Percentiles rank a stretch among this genome's conserved stretches.
These are phyloP conservation scores for Falco biarmicus DNA, from an alignment of 2,797 vertebrate species.

Conservation along the genomic window DNA sequence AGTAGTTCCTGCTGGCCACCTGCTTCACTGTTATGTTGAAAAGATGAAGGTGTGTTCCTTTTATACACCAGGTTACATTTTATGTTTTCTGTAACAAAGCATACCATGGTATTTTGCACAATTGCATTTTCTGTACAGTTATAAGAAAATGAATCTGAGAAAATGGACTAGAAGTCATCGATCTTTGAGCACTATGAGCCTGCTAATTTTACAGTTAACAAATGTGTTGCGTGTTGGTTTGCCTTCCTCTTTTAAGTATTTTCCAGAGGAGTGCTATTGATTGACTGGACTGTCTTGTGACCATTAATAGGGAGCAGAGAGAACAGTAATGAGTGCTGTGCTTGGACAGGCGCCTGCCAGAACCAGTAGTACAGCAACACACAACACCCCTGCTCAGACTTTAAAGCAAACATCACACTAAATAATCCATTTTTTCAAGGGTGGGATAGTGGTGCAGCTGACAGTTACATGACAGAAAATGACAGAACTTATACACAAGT, in stretches of 20 bases:
- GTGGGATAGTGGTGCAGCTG: not conserved
- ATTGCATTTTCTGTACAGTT: not conserved
- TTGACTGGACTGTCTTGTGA: conserved; percentile 16
- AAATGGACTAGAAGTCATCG: not conserved
- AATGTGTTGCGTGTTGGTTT: not conserved
- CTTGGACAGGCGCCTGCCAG: not conserved
- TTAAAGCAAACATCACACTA: not conserved
- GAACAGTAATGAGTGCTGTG: not conserved
- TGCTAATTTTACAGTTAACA: not conserved
- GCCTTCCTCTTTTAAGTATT: conserved; percentile 30
- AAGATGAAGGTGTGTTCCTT: not conserved
- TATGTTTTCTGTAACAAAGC: not conserved
- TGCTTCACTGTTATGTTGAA: not conserved
- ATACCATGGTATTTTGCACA: not conserved
- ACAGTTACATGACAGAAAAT: not conserved
- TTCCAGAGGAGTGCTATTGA: conserved; percentile 2
- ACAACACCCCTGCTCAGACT: not conserved
- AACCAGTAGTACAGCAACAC: not conserved
- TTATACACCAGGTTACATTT: not conserved
- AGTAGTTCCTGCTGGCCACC: not conserved
- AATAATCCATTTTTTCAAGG: not conserved
- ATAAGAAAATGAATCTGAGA: not conserved
- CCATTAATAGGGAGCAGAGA: not conserved
- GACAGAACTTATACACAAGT: not conserved
- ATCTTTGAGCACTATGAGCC: not conserved